phyloP scores from a whole-genome alignment of 1,140 invertebrate genomes.

The Apolygus lucorum region DNA sequence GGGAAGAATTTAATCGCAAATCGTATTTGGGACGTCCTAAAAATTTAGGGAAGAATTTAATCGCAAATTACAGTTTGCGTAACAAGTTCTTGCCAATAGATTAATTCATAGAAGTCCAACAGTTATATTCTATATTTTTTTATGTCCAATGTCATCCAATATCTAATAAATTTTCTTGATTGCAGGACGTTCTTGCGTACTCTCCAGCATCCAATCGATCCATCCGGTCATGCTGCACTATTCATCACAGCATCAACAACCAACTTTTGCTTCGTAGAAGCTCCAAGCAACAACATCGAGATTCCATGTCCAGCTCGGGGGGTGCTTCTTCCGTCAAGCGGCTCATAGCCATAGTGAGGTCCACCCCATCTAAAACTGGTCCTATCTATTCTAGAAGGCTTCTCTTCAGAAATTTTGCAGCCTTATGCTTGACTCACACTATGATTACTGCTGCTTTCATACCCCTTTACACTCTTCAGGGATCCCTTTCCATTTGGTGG shows the following conservation, averaged over 20 bases:
- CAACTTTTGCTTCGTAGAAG: conserved; percentile 34
- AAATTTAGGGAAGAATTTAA: too few relatives aligned
- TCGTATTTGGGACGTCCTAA: too few relatives aligned
- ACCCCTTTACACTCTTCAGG: conserved; percentile 51
- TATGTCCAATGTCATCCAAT: too few relatives aligned
- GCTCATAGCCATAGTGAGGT: conserved; percentile 48
- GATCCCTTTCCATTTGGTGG: conserved; percentile 34
- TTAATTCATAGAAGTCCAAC: too few relatives aligned
- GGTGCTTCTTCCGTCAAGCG: conserved; percentile 57
- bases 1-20: too few relatives aligned
- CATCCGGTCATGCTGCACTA: conserved; percentile 41
- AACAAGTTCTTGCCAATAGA: too few relatives aligned
- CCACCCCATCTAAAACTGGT: conserved; percentile 37
- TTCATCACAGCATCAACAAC: conserved; percentile 38
- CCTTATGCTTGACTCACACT: conserved; percentile 48
- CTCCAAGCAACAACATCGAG: conserved; percentile 44
- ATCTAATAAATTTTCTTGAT: conserved; percentile 5
- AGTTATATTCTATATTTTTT: too few relatives aligned
- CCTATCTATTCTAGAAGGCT: conserved; percentile 40
- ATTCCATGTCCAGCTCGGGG: conserved; percentile 56
- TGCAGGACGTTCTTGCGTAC: conserved; percentile 48
- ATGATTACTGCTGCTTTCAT: conserved; percentile 53
- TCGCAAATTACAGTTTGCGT: too few relatives aligned
- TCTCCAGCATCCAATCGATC: conserved; percentile 50
- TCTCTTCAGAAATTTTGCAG: conserved; percentile 45